Base-by-base conservation (phyloP, 2,888 invertebrate genomes). In the Trissoscelio sp. region DNA sequence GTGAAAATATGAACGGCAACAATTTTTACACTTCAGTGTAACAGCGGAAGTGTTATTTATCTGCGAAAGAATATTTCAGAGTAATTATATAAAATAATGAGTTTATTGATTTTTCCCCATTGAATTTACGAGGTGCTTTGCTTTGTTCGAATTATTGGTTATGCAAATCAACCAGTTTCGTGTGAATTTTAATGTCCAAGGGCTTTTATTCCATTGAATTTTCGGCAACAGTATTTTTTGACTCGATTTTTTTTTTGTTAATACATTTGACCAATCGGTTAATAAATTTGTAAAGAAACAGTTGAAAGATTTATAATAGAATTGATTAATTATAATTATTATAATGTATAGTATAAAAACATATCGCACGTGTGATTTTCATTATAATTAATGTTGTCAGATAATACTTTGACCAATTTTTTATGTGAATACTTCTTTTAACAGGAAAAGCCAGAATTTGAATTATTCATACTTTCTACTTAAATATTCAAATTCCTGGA, bases 401-500 rank as follows among this genome's bases (percentile, higher is more conserved):
- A 11, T 16, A 20, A 57, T 42, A 7, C 39, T 58, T 42, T 58
- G n/a, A 24, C 22, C 20, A 22, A 24, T 42, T 60, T 24, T 44
- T 16, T 3, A 24, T n/a, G 24, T 11, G 48, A n/a, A 51, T 51
- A 20, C 48, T 48, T 51, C 22, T 24, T 6, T 51, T 37, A 24
- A 4, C 22, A 34, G 12, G 22, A 11, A 42, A 69, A 57, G 44
- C 31, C 57, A 12, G 0, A 9, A 31, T 44, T 69, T 69, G 55
- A 69, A 69, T 69, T 16, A 57, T 69, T 55, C 69, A 69, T 69
- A 34, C 24, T 24, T 42, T 12, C 0, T 28, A 44, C n/a, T 57
- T 55, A 42, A 55, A 53, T 57, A 69, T 69, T 69, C 57, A 69
- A 57, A 69, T 53, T 55, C 31, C 9, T 24, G 18, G n/a, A 24